A percentile compares a stretch with the other conserved stretches of the same genome.
phyloP scores from a whole-genome alignment of 2,113 vertebrate species.

The Hippoglossus stenolepis region DNA sequence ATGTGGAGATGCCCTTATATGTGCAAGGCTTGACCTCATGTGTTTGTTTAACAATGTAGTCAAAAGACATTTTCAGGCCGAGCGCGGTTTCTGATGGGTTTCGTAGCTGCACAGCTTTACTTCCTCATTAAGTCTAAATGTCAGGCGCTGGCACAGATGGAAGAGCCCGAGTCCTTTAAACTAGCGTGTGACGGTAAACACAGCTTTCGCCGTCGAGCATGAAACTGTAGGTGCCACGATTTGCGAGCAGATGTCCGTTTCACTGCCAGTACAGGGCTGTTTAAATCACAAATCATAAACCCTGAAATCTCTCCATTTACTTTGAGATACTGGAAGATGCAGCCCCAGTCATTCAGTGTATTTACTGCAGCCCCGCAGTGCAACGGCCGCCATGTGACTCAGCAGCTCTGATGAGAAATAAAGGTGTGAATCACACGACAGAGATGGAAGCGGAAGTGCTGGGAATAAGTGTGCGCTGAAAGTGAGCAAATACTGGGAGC shows the following conservation, averaged over 20 bases:
- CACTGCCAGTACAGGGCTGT: conserved; percentile 6
- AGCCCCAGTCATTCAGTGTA: conserved; percentile 11
- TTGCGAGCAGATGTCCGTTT: conserved; percentile 48
- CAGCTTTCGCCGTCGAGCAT: conserved; percentile 29
- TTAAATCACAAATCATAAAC: conserved; percentile 40
- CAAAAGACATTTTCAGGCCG: conserved; percentile 49
- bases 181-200: conserved; percentile 52
- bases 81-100: conserved; percentile 42
- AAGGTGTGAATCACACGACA: conserved; percentile 42
- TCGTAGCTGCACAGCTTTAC: conserved; percentile 46
- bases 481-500: conserved; percentile 36
- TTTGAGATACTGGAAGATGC: not conserved
- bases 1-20: conserved; percentile 36
- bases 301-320: not conserved
- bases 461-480: conserved; percentile 9
- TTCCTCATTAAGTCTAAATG: conserved; percentile 67
- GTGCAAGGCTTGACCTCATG: conserved; percentile 41
- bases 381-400: conserved; percentile 39
- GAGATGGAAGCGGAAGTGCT: conserved; percentile 9
- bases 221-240: conserved; percentile 25
- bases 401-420: conserved; percentile 37
- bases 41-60: conserved; percentile 47
- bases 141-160: conserved; percentile 50
- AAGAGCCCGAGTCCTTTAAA: conserved; percentile 42
- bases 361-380: conserved; percentile 14